Base-by-base conservation (phyloP, 2,888 invertebrate species). In the Polyploca ridens region DNA sequence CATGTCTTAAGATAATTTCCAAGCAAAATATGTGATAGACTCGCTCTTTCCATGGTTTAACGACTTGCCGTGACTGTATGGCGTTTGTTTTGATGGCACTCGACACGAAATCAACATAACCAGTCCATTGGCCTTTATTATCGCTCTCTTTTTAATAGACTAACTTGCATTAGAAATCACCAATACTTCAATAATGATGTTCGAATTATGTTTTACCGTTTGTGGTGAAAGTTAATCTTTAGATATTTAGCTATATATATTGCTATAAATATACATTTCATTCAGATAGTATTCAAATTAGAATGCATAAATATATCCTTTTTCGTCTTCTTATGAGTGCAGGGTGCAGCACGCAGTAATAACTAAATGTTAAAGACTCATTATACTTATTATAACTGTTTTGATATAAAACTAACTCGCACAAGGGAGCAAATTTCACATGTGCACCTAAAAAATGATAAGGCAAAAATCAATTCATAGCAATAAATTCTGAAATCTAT, bases 21-120 rank as follows among this genome's bases (percentile, higher is more conserved):
- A 19, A 54, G 16, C 49, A 8, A 16, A 49, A 49, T 46, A 16
- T 8, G 16, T 19, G 10, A 19, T 54, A 19, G 19, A 19, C 8
- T 46, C 14, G 46, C 46, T 54, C 54, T n/a, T 54, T 58, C 58
- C 14, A 33, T 14, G 14, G 58, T 33, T 33, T n/a, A n/a, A 33
- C n/a, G 35, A 33, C 58, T 33, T 33, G 58, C 35, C 58, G 35
- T 58, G 58, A 58, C 13, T 13, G 69, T 67, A 68, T 70, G 68
- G 67, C 64, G 65, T 63, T 66, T 60, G 66, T 62, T 71, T 67
- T 65, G 63, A 73, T 69, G 66, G 62, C 66, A 67, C 68, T 71
- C 62, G 67, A 67, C 72, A 70, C 66, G 71, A 61, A 69, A 66
- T 60, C 10, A 58, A 33, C 19, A n/a, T 38, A 49, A 58, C 57